These are phyloP conservation scores for Rhagonycha fulva DNA, from an alignment of 2,888 invertebrate genomes.

Conservation along the genomic window DNA sequence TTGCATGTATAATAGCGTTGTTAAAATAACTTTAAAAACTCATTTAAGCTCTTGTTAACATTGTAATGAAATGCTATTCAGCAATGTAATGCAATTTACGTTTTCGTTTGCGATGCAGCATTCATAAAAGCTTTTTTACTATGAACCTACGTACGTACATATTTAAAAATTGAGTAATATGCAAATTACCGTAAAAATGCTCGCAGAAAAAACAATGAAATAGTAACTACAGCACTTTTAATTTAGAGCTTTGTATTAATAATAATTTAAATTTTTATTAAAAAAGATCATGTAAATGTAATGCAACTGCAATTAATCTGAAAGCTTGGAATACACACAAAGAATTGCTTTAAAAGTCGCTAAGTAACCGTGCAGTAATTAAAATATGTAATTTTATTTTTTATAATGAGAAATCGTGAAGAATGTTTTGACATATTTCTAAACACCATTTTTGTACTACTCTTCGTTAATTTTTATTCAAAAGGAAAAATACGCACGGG, in stretches of 20 bases:
- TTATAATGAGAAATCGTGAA: background rate
- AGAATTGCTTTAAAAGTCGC: background rate
- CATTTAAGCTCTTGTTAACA: conserved; percentile 19
- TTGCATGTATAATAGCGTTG: conserved; percentile 13
- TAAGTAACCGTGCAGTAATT: background rate
- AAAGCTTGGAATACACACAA: background rate
- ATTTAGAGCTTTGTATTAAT: background rate
- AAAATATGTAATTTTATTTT: background rate
- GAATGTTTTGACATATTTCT: background rate
- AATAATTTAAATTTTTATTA: background rate
- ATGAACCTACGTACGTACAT: background rate
- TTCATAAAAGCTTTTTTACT: conserved; percentile 3
- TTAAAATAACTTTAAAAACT: conserved; percentile 17
- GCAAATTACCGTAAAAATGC: background rate
- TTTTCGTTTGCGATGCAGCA: conserved; percentile 11
- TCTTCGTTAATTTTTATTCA: background rate
- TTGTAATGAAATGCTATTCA: conserved; percentile 6
- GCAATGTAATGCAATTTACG: conserved; percentile 11
- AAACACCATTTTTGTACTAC: background rate
- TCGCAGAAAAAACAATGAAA: background rate
- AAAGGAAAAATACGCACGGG: too few relatives aligned
- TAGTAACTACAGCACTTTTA: background rate
- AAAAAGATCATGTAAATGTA: background rate
- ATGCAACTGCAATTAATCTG: background rate
- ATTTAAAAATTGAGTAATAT: background rate